These are phyloP conservation scores for Melinopterus prodromus DNA, from an alignment of 2,888 invertebrate genomes.

Conservation along the genomic window DNA sequence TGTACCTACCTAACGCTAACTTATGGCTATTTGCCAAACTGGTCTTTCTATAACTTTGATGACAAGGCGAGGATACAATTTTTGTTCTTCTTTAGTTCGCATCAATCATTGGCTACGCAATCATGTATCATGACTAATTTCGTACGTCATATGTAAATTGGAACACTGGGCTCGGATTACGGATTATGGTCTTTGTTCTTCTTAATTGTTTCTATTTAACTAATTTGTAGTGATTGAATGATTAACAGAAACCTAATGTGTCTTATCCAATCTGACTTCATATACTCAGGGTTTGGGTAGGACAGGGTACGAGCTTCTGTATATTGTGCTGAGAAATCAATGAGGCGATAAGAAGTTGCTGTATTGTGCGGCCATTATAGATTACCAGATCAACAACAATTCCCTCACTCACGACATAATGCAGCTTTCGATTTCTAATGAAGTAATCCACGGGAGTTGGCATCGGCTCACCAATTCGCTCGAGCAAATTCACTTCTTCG, in stretches of 20 bases:
- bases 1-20: too few relatives aligned
- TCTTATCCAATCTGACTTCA: too few relatives aligned
- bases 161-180: too few relatives aligned
- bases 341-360: not conserved
- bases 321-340: not conserved
- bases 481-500: slow-evolving; percentile 9
- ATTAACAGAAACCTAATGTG: too few relatives aligned
- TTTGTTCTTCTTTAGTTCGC: not conserved
- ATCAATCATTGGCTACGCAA: not conserved
- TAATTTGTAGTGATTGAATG: too few relatives aligned
- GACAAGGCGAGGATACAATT: not conserved
- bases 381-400: not conserved
- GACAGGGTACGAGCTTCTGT: not conserved
- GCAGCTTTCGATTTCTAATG: not conserved
- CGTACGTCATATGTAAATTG: not conserved
- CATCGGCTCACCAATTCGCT: not conserved
- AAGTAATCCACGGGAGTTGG: not conserved
- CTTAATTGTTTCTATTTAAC: too few relatives aligned
- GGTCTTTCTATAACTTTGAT: too few relatives aligned
- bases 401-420: not conserved
- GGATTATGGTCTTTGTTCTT: too few relatives aligned
- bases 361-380: not conserved
- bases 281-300: too few relatives aligned
- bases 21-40: too few relatives aligned
- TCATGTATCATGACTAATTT: not conserved